phyloP scores from a whole-genome alignment of 1,140 invertebrate species.

The Phymastichus coffea region DNA sequence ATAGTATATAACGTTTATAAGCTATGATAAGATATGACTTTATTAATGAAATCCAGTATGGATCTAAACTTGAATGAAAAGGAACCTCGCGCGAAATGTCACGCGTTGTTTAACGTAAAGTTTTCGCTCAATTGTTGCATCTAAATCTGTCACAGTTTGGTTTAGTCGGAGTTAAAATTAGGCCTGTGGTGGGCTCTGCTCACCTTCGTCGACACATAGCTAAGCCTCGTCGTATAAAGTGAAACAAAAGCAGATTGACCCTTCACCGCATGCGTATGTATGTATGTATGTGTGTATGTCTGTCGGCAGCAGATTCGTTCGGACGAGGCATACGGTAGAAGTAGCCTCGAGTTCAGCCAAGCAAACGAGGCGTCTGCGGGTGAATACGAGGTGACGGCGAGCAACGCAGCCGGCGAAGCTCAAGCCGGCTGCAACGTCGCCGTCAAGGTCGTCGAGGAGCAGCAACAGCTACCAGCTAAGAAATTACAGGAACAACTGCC shows the following conservation, averaged over 20 bases:
- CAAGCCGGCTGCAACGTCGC: constrained; percentile 66
- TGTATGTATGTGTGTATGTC: constrained; percentile 22
- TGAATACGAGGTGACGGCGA: constrained; percentile 65
- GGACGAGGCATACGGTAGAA: constrained; percentile 56
- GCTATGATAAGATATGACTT: no score
- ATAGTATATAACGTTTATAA: no score
- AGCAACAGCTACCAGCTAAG: not conserved
- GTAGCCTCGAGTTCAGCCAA: constrained; percentile 67
- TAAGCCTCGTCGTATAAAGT: not conserved
- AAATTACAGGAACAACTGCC: not conserved
- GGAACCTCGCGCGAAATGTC: no score
- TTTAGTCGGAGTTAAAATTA: no score
- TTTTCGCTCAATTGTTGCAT: no score
- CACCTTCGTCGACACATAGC: no score
- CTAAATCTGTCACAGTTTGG: no score
- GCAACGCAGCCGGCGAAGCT: constrained; percentile 66
- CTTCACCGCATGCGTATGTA: constrained; percentile 18
- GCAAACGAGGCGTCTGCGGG: constrained; percentile 72
- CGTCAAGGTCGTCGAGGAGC: constrained; percentile 60
- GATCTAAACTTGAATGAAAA: no score
- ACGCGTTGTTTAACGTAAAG: no score
- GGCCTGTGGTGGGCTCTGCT: no score
- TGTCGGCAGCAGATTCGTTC: constrained; percentile 61
- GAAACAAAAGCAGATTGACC: not conserved
- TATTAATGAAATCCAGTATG: no score